phyloP scores from a whole-genome alignment of 1,140 invertebrate genomes.

The Pygmarrhopalites habei region DNA sequence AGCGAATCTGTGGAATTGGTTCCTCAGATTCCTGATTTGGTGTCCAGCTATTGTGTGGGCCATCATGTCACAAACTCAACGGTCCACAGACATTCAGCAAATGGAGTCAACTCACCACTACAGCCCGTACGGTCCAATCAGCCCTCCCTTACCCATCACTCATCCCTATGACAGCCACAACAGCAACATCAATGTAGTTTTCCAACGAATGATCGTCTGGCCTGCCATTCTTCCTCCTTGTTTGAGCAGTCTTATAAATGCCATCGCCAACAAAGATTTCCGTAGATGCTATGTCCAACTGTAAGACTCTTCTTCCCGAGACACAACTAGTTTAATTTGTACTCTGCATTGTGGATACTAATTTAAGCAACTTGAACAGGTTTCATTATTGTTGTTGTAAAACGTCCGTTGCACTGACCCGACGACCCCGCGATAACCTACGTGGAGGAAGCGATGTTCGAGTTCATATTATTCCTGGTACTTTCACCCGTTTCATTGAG shows the following conservation, averaged over 20 bases:
- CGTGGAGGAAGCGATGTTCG: constrained; percentile 54
- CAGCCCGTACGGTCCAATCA: neutral
- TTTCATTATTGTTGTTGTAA: constrained; percentile 79
- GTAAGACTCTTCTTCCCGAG: too few species aligned
- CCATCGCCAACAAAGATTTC: constrained; percentile 36
- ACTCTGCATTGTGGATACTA: too few species aligned
- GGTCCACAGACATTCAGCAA: constrained; percentile 1
- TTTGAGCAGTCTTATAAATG: constrained; percentile 34
- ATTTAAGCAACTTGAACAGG: too few species aligned
- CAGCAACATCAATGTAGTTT: constrained; percentile 8
- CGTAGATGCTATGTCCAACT: constrained; percentile 63
- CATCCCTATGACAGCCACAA: neutral
- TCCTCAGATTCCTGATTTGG: constrained; percentile 35
- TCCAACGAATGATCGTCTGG: constrained; percentile 35
- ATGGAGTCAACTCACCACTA: neutral
- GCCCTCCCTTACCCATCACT: neutral
- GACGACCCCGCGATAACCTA: constrained; percentile 53
- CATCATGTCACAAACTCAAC: constrained; percentile 22
- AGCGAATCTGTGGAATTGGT: constrained; percentile 35
- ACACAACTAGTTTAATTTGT: too few species aligned
- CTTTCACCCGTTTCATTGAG: too few species aligned
- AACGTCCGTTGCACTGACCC: constrained; percentile 62
- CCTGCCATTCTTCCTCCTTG: constrained; percentile 36
- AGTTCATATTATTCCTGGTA: constrained; percentile 70
- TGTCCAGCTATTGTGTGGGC: constrained; percentile 27